A percentile compares a stretch with the other conserved stretches of the same genome.
phyloP scores from a whole-genome alignment of 1,140 invertebrate species.

The Oreohelix idahoensis region DNA sequence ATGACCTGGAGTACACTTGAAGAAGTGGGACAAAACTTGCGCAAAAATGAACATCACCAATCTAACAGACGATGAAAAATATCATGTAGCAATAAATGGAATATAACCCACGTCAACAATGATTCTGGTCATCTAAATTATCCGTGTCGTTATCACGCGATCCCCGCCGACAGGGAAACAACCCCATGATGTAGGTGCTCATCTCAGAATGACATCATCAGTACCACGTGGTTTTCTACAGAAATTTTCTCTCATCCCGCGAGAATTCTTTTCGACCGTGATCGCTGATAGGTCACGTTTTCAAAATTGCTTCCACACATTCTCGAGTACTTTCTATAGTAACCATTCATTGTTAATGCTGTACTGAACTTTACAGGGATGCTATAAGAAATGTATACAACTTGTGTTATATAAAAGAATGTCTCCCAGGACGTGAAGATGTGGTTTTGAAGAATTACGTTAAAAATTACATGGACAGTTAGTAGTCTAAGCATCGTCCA shows the following conservation, averaged over 20 bases:
- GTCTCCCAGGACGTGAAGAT: no score
- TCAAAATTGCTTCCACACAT: background rate
- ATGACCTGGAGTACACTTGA: background rate
- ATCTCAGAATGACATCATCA: constrained; percentile 2
- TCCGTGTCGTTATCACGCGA: constrained; percentile 5
- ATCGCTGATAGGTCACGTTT: background rate
- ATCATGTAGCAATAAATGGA: background rate
- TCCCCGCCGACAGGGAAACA: background rate
- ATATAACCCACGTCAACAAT: background rate
- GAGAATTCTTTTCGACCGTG: background rate
- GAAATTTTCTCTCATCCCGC: background rate
- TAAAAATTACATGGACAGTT: no score
- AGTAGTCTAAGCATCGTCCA: no score
- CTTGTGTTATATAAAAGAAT: no score
- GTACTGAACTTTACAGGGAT: background rate
- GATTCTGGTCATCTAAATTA: background rate
- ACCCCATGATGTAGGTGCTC: background rate
- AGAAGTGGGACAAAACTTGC: background rate
- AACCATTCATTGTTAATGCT: background rate
- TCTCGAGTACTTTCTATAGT: no score
- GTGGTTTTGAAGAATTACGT: no score
- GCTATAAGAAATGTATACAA: no score
- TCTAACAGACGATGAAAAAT: background rate
- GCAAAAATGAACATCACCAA: background rate
- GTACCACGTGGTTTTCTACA: background rate